phyloP scores from a whole-genome alignment of 1,140 invertebrate species.

The Drosophila mauritiana region DNA sequence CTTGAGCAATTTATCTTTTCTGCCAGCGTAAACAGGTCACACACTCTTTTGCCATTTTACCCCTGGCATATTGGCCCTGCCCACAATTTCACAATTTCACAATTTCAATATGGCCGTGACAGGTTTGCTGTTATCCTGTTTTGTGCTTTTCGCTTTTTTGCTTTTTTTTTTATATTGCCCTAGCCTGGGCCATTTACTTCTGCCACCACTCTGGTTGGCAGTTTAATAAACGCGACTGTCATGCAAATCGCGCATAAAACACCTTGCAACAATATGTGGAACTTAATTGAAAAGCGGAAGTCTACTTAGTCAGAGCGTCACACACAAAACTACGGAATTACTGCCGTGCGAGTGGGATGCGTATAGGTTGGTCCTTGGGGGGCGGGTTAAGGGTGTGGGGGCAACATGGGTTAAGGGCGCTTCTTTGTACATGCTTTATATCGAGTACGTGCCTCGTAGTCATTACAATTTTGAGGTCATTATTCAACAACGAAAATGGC shows the following conservation, averaged over 20 bases:
- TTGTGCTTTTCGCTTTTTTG: neutral
- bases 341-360: neutral
- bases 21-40: conserved; percentile 48
- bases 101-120: conserved; percentile 49
- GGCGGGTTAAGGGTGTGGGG: too few species aligned
- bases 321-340: conserved; percentile 18
- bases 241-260: conserved; percentile 80
- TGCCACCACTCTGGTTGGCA: conserved; percentile 33
- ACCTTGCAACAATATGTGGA: conserved; percentile 77
- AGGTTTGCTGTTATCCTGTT: conserved; percentile 25
- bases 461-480: conserved; percentile 79
- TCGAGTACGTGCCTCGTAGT: conserved; percentile 77
- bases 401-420: neutral
- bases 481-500: conserved; percentile 72
- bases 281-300: conserved; percentile 80
- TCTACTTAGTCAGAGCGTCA: conserved; percentile 70
- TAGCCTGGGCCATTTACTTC: conserved; percentile 13
- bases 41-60: conserved; percentile 22
- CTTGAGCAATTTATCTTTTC: conserved; percentile 52
- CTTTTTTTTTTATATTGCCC: neutral
- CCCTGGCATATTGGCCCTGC: conserved; percentile 46
- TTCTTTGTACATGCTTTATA: conserved; percentile 57
- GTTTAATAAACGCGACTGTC: conserved; percentile 66
- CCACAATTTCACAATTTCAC: conserved; percentile 39
- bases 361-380: too few species aligned